Conservation (phyloP, 1,140 invertebrate species). For the Caenorhabditis briggsae region DNA sequence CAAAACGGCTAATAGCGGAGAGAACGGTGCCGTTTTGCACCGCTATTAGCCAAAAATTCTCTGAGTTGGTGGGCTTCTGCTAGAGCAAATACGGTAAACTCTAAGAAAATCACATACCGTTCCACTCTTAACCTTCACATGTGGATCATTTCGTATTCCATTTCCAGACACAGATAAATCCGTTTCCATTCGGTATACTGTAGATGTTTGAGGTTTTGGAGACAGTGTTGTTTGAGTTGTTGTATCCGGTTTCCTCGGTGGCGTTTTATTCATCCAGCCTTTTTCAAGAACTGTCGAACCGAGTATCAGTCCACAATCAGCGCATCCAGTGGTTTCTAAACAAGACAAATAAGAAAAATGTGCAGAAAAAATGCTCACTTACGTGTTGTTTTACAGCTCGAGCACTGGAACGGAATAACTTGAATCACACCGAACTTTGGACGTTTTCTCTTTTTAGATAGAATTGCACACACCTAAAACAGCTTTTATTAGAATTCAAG, state of each 20-base stretch:
- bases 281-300: conserved; percentile 57
- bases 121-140: conserved; percentile 45
- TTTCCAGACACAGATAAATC: conserved; percentile 43
- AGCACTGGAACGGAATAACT: conserved; percentile 65
- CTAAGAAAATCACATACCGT: neutral
- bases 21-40: too few species aligned
- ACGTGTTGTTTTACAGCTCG: conserved; percentile 58
- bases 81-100: too few species aligned
- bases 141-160: conserved; percentile 21
- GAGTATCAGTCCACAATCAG: conserved; percentile 33
- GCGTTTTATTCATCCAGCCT: conserved; percentile 52
- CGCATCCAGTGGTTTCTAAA: conserved; percentile 17
- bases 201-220: conserved; percentile 3
- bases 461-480: conserved; percentile 64
- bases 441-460: conserved; percentile 56
- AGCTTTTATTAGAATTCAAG: neutral
- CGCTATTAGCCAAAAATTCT: too few species aligned
- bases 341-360: neutral
- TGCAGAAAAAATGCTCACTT: neutral
- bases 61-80: too few species aligned
- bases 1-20: too few species aligned
- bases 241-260: conserved; percentile 7
- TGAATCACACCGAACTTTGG: conserved; percentile 66
- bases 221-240: neutral
- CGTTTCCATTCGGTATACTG: conserved; percentile 55